phyloP scores from a whole-genome alignment of 2,888 invertebrate genomes.

The Xylota sylvarum region DNA sequence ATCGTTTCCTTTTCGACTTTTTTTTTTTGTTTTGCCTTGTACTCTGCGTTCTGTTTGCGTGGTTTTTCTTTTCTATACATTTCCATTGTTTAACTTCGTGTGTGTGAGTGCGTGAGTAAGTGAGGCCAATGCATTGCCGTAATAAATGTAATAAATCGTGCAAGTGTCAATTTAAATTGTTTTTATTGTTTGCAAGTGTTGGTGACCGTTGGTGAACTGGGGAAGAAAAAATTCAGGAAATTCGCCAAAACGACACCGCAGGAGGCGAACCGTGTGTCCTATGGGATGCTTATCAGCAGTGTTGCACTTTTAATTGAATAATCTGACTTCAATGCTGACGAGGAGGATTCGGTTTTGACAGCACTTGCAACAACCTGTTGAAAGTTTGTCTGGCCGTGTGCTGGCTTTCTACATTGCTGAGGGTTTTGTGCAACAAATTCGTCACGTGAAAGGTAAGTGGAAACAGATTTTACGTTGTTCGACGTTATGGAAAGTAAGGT shows the following conservation, averaged over 20 bases:
- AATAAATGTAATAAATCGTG: conserved; percentile 61
- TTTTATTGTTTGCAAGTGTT: conserved; percentile 34
- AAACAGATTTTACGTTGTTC: conserved; percentile 1
- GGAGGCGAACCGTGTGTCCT: conserved; percentile 9
- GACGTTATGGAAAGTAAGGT: conserved; percentile 29
- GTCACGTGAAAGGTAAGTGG: conserved; percentile 43
- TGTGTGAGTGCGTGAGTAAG: conserved; percentile 7
- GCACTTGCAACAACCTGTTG: conserved; percentile 59
- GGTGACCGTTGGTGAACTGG: conserved; percentile 30
- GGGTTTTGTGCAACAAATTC: conserved; percentile 17
- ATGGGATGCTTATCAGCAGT: conserved; percentile 32
- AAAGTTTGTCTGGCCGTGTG: neutral
- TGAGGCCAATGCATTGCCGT: conserved; percentile 45
- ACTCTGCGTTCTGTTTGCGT: conserved; percentile 22
- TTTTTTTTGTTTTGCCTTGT: conserved; percentile 30
- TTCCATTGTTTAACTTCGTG: neutral
- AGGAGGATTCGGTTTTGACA: conserved; percentile 38
- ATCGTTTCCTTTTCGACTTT: conserved; percentile 34
- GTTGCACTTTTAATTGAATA: conserved; percentile 53
- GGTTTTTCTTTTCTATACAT: conserved; percentile 31
- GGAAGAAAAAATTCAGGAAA: conserved; percentile 28
- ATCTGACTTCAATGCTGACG: conserved; percentile 20
- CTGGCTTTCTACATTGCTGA: conserved; percentile 3
- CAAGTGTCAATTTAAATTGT: conserved; percentile 45
- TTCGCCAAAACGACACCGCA: neutral